These are phyloP conservation scores for Tautogolabrus adspersus DNA, from an alignment of 2,113 vertebrate genomes.

Conservation along the genomic window DNA sequence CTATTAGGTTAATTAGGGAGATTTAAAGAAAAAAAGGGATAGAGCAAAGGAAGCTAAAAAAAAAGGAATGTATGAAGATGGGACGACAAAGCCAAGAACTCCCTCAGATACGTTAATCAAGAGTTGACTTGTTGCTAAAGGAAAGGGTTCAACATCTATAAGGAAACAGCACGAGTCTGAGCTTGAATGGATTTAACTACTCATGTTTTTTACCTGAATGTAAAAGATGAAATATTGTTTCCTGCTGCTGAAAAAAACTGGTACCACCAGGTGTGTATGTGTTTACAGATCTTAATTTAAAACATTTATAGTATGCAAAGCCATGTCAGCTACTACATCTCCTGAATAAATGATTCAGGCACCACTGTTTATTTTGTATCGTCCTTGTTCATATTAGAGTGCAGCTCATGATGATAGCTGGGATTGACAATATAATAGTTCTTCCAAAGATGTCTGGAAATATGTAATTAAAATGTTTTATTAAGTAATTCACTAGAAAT, in stretches of 20 bases:
- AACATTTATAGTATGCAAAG: conserved; percentile 20
- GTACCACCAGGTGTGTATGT: conserved; percentile 22
- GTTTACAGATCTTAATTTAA: conserved; percentile 25
- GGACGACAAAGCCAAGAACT: background rate
- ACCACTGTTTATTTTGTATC: background rate
- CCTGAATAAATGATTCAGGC: conserved; percentile 56
- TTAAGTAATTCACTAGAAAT: background rate
- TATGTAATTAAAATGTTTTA: background rate
- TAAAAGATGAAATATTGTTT: conserved; percentile 1
- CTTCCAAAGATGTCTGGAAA: background rate
- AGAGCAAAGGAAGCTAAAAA: background rate
- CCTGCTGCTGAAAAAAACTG: background rate
- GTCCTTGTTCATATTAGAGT: background rate
- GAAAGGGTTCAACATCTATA: conserved; percentile 2
- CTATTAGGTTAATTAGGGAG: background rate
- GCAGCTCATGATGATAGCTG: background rate
- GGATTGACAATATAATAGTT: background rate
- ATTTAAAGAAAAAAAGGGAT: background rate
- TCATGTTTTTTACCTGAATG: background rate
- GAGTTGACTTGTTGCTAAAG: background rate
- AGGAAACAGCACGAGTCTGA: conserved; percentile 6
- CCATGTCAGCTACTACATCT: conserved; percentile 32
- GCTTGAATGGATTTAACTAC: background rate
- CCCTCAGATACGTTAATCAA: background rate
- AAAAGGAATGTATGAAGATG: background rate